Evolutionary conservation across 2,888 invertebrate species (phyloP).

Genomic region (Omphaloscelis lunosa): DNA sequence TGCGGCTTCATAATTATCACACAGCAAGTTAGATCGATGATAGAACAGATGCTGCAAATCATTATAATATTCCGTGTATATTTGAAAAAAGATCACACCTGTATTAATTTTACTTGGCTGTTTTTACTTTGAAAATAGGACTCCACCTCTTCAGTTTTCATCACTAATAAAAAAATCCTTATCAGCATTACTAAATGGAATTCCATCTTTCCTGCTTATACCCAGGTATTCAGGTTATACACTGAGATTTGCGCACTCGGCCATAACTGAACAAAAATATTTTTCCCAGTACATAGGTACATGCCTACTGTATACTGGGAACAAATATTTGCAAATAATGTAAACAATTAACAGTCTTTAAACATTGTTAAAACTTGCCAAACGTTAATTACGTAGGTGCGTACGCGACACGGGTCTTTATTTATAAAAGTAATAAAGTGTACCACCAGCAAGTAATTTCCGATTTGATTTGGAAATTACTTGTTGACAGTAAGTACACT

Average conservation of each 20-base stretch:
- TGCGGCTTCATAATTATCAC: not conserved
- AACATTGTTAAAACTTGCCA: conserved; percentile 3
- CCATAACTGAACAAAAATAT: not conserved
- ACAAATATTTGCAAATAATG: conserved; percentile 1
- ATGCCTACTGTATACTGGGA: not conserved
- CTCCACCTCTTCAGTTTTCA: not conserved
- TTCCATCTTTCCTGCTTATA: not conserved
- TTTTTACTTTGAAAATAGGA: not conserved
- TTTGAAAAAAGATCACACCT: not conserved
- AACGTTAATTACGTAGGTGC: not conserved
- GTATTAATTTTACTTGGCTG: not conserved
- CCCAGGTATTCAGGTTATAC: not conserved
- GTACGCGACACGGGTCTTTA: too few species aligned
- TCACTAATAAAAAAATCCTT: not conserved
- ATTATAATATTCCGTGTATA: not conserved
- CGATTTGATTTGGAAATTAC: too few species aligned
- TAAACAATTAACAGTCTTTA: not conserved
- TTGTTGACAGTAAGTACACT: too few species aligned
- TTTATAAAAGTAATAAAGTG: not conserved
- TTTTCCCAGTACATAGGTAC: conserved; percentile 2
- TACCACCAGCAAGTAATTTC: too few species aligned
- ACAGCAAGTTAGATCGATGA: not conserved
- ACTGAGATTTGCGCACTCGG: not conserved
- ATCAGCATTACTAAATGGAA: not conserved
- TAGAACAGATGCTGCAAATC: not conserved